A percentile compares a stretch with the other conserved stretches of the same genome.
phyloP scores from a whole-genome alignment of 2,113 vertebrate genomes.

The Podarcis raffonei region DNA sequence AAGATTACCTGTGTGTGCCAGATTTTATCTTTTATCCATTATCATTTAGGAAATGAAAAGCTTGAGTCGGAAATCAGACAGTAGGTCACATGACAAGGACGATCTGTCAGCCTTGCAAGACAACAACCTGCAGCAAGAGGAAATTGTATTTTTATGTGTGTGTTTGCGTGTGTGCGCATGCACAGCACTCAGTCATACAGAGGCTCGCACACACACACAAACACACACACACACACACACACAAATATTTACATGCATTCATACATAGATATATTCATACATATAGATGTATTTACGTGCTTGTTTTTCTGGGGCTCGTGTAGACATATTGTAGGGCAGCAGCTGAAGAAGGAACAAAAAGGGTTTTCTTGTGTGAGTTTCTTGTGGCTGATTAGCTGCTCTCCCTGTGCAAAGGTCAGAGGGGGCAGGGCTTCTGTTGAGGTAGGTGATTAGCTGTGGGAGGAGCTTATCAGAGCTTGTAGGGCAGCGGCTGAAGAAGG shows the following conservation, averaged over 20 bases:
- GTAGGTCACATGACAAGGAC: conserved; percentile 11
- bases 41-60: conserved; percentile 74
- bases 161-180: background rate
- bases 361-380: too few species aligned
- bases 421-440: too few species aligned
- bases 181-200: background rate
- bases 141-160: background rate
- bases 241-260: background rate
- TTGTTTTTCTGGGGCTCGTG: background rate
- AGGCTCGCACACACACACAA: background rate
- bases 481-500: too few species aligned
- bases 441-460: too few species aligned
- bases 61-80: conserved; percentile 65
- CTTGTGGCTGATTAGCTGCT: too few species aligned
- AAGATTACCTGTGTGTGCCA: conserved; percentile 75
- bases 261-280: background rate
- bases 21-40: conserved; percentile 73
- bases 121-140: conserved; percentile 55
- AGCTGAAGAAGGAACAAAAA: too few species aligned
- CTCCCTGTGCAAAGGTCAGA: too few species aligned
- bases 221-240: background rate
- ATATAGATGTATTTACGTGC: too few species aligned
- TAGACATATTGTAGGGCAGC: too few species aligned
- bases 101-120: conserved; percentile 56
- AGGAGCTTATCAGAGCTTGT: too few species aligned